Percentiles rank a stretch among this genome's conserved stretches.
Evolutionary conservation across 1,140 invertebrate genomes (phyloP).

Genomic region (Holotrichia oblita): DNA sequence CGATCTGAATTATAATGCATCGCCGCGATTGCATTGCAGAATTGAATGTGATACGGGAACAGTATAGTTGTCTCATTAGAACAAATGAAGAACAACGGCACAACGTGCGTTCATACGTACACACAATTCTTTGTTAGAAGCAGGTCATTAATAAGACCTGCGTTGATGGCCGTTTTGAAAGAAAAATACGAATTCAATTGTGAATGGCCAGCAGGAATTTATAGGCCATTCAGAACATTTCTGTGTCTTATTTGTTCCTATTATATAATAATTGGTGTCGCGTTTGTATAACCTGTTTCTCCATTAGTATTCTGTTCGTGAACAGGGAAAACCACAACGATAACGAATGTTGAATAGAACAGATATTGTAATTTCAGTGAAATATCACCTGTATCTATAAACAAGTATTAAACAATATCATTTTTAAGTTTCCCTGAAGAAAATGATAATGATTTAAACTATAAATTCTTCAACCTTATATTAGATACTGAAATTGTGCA

Average conservation of each 20-base stretch:
- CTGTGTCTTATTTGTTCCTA: constrained; percentile 32
- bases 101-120: background rate
- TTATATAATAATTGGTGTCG: constrained; percentile 32
- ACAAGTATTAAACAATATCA: too few relatives aligned
- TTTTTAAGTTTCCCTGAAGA: too few relatives aligned
- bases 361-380: background rate
- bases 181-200: constrained; percentile 20
- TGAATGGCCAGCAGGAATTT: constrained; percentile 22
- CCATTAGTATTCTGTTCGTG: background rate
- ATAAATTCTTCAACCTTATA: too few relatives aligned
- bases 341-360: background rate
- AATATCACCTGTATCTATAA: too few relatives aligned
- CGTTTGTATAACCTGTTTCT: constrained; percentile 1
- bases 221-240: constrained; percentile 23
- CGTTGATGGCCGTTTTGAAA: constrained; percentile 11
- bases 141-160: constrained; percentile 18
- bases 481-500: too few relatives aligned
- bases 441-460: too few relatives aligned
- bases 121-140: constrained; percentile 24
- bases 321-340: background rate
- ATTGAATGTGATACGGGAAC: constrained; percentile 1
- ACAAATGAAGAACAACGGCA: constrained; percentile 6
- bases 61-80: constrained; percentile 17
- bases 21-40: background rate
- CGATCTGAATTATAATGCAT: constrained; percentile 14